phyloP scores from a whole-genome alignment of 2,888 invertebrate genomes.

The Pasiphila rectangulata region DNA sequence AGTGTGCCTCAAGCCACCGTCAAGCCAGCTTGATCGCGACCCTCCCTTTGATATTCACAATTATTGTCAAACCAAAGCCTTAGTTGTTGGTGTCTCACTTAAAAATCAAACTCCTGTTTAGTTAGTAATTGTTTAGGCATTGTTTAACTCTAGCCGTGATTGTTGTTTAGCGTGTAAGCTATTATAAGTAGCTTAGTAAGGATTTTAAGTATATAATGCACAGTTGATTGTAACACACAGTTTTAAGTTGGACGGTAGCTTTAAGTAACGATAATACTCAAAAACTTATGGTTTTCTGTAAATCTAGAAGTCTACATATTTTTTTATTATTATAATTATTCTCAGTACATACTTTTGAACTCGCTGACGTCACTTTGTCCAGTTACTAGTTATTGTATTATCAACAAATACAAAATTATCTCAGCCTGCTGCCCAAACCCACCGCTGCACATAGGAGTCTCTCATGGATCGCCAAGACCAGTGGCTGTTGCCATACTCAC shows the following conservation, averaged over 20 bases:
- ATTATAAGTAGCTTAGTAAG: background rate
- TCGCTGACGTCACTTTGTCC: too few species aligned
- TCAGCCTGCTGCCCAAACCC: too few species aligned
- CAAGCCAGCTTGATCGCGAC: conserved; percentile 1
- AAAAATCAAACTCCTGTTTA: background rate
- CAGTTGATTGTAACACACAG: conserved; percentile 1
- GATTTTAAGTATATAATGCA: background rate
- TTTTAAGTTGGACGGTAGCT: background rate
- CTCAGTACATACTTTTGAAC: too few species aligned
- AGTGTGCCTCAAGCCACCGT: background rate
- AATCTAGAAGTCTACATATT: too few species aligned
- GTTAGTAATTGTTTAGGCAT: background rate
- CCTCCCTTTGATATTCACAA: background rate
- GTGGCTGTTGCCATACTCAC: too few species aligned
- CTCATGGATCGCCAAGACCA: too few species aligned
- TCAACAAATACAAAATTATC: too few species aligned
- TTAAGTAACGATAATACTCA: background rate
- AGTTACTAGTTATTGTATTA: too few species aligned
- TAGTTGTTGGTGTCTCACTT: too few species aligned
- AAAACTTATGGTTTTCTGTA: background rate
- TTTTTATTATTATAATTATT: too few species aligned
- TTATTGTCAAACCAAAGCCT: conserved; percentile 4
- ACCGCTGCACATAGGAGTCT: too few species aligned
- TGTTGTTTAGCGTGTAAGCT: background rate
- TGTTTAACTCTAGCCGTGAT: background rate